phyloP scores from a whole-genome alignment of 1,140 invertebrate genomes.

The Halictus rubicundus region DNA sequence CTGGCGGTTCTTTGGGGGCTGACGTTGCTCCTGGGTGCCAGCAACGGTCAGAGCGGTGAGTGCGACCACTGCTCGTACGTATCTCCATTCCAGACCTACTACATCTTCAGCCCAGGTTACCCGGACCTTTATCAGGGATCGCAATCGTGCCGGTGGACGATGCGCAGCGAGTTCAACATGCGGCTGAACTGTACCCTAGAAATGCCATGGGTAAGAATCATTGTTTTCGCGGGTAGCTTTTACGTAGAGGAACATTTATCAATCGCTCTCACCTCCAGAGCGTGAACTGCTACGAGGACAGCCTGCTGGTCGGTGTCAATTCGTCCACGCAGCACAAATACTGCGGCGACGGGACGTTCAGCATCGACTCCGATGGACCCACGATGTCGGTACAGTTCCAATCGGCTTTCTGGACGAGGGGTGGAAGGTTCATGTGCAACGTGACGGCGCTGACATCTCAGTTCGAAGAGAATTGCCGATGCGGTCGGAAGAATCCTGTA shows the following conservation, averaged over 20 bases:
- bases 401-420: conserved; percentile 63
- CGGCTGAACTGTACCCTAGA: conserved; percentile 76
- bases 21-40: not conserved
- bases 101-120: conserved; percentile 80
- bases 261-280: not conserved
- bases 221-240: too few species aligned
- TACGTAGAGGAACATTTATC: not conserved
- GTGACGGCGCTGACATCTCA: conserved; percentile 68
- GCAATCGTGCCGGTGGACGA: conserved; percentile 80
- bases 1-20: conserved; percentile 7
- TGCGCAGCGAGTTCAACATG: conserved; percentile 77
- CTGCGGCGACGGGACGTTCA: conserved; percentile 80
- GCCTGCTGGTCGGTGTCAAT: conserved; percentile 39
- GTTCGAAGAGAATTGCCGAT: conserved; percentile 74
- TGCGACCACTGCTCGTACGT: conserved; percentile 70
- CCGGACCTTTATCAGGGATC: conserved; percentile 75
- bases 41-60: not conserved
- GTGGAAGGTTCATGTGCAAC: conserved; percentile 80
- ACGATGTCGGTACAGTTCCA: conserved; percentile 76
- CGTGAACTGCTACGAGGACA: conserved; percentile 68
- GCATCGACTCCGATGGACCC: conserved; percentile 75
- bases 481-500: conserved; percentile 82
- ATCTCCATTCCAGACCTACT: conserved; percentile 70
- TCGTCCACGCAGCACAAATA: conserved; percentile 74
- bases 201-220: conserved; percentile 79